Evolutionary conservation across 1,140 invertebrate species (phyloP).

Genomic region (Drosophila sechellia): DNA sequence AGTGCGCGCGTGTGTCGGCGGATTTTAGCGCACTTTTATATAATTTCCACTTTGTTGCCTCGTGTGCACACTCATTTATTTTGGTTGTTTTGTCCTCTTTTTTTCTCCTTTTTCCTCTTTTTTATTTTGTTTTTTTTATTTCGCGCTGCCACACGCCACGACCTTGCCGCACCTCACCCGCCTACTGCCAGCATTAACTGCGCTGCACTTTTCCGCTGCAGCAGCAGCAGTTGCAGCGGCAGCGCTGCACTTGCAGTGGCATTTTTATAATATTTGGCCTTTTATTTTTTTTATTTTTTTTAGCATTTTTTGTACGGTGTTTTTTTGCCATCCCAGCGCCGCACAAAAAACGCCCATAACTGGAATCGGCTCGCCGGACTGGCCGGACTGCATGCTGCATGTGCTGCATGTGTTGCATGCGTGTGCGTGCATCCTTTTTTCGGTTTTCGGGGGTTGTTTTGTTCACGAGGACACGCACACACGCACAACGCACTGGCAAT

Average conservation of each 20-base stretch:
- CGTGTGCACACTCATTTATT: conserved; percentile 64
- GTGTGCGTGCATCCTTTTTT: conserved; percentile 56
- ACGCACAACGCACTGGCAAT: conserved; percentile 42
- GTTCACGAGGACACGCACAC: conserved; percentile 28
- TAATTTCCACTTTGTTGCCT: conserved; percentile 78
- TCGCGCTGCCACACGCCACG: conserved; percentile 55
- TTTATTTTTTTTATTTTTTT: conserved; percentile 24
- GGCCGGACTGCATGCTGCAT: conserved; percentile 43
- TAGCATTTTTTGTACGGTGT: conserved; percentile 1
- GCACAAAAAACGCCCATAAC: conserved; percentile 77
- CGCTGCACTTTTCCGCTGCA: conserved; percentile 18
- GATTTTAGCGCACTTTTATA: conserved; percentile 83
- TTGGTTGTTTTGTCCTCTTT: conserved; percentile 82
- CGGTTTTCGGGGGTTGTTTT: conserved; percentile 77
- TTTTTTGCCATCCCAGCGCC: conserved; percentile 14
- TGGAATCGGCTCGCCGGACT: conserved; percentile 56
- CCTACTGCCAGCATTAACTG: conserved; percentile 59
- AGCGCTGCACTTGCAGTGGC: conserved; percentile 36
- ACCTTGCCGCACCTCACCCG: conserved; percentile 69
- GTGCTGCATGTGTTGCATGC: conserved; percentile 2
- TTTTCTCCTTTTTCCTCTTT: conserved; percentile 3
- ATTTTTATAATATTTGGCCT: conserved; percentile 60
- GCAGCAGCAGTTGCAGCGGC: neutral
- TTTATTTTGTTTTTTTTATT: conserved; percentile 31
- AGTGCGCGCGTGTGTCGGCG: conserved; percentile 50